phyloP scores from a whole-genome alignment of 2,113 vertebrate species.

The Python bivittatus region DNA sequence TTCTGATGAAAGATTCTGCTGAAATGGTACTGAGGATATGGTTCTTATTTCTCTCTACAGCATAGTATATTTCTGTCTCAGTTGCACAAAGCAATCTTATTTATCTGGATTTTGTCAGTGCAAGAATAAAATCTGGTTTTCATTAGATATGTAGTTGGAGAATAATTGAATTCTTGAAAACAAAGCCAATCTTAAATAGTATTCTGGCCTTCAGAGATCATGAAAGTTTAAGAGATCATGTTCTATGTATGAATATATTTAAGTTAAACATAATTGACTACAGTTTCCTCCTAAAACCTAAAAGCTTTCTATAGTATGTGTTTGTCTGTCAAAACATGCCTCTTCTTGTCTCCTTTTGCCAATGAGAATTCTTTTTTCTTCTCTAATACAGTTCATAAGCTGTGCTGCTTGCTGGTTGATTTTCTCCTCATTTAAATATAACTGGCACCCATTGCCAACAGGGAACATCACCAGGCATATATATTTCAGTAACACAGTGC shows the following conservation, averaged over 20 bases:
- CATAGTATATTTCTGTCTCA: neutral
- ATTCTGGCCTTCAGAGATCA: neutral
- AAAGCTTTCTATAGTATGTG: neutral
- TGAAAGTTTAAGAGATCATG: neutral
- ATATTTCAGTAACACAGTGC: neutral
- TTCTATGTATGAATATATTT: neutral
- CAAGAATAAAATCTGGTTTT: neutral
- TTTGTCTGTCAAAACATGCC: slow-evolving; percentile 4
- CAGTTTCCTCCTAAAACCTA: slow-evolving; percentile 15
- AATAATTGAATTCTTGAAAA: neutral
- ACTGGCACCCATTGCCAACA: neutral
- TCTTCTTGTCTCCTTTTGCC: neutral
- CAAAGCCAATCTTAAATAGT: neutral
- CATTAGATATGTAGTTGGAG: neutral
- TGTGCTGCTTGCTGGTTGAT: neutral
- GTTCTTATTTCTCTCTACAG: neutral
- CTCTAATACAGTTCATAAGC: slow-evolving; percentile 15
- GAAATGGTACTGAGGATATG: neutral
- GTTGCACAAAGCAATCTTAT: neutral
- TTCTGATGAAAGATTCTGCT: neutral
- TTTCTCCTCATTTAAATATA: slow-evolving; percentile 20
- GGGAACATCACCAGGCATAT: neutral
- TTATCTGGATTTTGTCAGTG: neutral
- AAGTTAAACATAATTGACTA: neutral
- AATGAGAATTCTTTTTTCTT: neutral